These are phyloP conservation scores for Boulengeromyrus knoepffleri DNA, from an alignment of 2,113 vertebrate species.

Conservation along the genomic window DNA sequence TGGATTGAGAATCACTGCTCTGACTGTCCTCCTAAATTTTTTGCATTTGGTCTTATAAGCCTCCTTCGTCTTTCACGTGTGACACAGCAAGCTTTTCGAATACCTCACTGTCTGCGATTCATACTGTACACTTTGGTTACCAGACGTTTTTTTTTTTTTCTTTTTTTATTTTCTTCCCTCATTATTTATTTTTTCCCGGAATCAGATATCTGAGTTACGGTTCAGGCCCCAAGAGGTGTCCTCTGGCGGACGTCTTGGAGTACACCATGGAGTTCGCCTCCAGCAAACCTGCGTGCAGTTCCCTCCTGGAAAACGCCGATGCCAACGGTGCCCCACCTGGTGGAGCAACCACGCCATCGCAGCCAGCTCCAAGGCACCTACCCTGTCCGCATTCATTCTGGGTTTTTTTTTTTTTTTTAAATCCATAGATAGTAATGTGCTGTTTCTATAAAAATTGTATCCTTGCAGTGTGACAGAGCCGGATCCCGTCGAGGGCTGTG, in stretches of 20 bases:
- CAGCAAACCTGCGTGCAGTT: conserved; percentile 91
- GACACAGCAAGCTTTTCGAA: background rate
- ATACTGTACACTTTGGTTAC: background rate
- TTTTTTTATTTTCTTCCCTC: background rate
- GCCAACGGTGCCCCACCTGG: background rate
- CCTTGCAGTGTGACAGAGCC: conserved; percentile 71
- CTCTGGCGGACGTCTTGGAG: conserved; percentile 94
- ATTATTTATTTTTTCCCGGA: background rate
- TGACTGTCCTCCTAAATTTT: background rate
- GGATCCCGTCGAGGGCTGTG: conserved; percentile 58
- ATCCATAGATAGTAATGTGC: background rate
- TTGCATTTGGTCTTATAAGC: background rate
- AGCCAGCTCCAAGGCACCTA: conserved; percentile 2
- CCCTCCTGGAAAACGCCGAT: conserved; percentile 80
- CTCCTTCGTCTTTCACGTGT: background rate
- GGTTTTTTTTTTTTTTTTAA: too few relatives aligned
- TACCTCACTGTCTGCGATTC: background rate
- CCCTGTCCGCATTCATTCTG: background rate
- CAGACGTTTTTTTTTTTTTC: background rate
- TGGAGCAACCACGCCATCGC: background rate
- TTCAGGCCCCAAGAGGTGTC: conserved; percentile 95
- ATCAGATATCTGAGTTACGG: conserved; percentile 74
- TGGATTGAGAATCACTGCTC: background rate
- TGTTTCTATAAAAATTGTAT: background rate
- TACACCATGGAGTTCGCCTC: conserved; percentile 97